phyloP scores from a whole-genome alignment of 2,888 invertebrate genomes.

The Oligia strigilis region DNA sequence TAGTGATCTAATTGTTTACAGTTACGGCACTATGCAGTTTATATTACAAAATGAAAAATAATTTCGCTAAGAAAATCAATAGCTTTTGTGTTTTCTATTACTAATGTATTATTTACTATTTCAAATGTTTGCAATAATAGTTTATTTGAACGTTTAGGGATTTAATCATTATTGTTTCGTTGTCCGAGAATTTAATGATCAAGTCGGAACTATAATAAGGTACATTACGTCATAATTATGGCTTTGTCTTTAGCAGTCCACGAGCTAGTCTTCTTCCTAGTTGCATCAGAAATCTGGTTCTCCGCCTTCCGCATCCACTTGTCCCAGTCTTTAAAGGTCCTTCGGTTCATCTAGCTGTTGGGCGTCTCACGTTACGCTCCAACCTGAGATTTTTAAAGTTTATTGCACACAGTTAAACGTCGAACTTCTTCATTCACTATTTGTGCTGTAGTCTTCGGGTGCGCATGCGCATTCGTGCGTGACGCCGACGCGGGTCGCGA shows the following conservation, averaged over 20 bases:
- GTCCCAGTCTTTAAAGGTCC: not conserved
- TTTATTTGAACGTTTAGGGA: not conserved
- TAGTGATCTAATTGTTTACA: not conserved
- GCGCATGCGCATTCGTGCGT: conserved; percentile 62
- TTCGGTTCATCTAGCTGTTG: not conserved
- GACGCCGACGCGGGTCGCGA: conserved; percentile 33
- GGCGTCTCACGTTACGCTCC: not conserved
- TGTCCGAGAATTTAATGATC: too few relatives aligned
- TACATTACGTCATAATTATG: not conserved
- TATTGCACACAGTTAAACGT: not conserved
- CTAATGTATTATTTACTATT: not conserved
- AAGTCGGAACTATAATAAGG: not conserved
- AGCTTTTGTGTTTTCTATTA: conserved; percentile 7
- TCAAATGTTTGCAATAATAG: not conserved
- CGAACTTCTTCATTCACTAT: conserved; percentile 18
- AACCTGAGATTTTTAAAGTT: not conserved
- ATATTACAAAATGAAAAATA: not conserved
- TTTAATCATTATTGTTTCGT: not conserved
- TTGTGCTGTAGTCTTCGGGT: conserved; percentile 19
- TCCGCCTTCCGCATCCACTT: not conserved
- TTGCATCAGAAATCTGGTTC: not conserved
- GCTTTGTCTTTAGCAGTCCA: not conserved
- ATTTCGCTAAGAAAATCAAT: not conserved
- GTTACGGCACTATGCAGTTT: not conserved
- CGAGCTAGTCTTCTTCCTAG: not conserved